Percentiles rank a stretch among this genome's conserved stretches.
Conservation (phyloP, 2,113 vertebrate genomes). For the Chascanopsetta lugubris region DNA sequence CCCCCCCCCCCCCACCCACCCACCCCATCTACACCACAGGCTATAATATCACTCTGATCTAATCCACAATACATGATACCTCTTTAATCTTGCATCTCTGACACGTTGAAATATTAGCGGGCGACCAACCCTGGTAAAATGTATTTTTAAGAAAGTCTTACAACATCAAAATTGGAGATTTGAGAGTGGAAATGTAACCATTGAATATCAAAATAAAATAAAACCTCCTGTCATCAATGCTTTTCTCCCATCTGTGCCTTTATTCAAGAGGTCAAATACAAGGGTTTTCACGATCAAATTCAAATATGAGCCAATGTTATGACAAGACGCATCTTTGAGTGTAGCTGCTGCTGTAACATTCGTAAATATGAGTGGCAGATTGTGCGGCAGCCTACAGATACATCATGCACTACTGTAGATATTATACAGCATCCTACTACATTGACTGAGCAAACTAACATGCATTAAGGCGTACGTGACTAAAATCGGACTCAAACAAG, state of each 20-base stretch:
- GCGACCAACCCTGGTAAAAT: slow-evolving; percentile 29
- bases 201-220: slow-evolving; percentile 69
- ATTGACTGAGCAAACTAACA: slow-evolving; percentile 3
- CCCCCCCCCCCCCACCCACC: too few relatives aligned
- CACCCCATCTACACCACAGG: slow-evolving; percentile 10
- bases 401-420: background rate
- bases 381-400: background rate
- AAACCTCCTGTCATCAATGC: slow-evolving; percentile 55
- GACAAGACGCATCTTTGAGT: slow-evolving; percentile 18
- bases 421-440: background rate
- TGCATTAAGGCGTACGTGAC: slow-evolving; percentile 63
- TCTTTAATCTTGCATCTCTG: background rate
- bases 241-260: slow-evolving; percentile 36
- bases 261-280: slow-evolving; percentile 48
- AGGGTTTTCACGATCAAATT: slow-evolving; percentile 42
- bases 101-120: background rate
- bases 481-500: too few relatives aligned
- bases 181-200: slow-evolving; percentile 12
- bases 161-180: background rate
- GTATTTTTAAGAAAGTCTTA: slow-evolving; percentile 28
- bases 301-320: slow-evolving; percentile 25
- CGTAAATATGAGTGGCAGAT: background rate
- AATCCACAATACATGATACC: background rate
- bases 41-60: slow-evolving; percentile 2
- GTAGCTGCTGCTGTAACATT: slow-evolving; percentile 15